Evolutionary conservation across 2,888 invertebrate species (phyloP), one percentile per base, ranked within the genome.

Genomic region (Mimumesa dahlbomi): DNA sequence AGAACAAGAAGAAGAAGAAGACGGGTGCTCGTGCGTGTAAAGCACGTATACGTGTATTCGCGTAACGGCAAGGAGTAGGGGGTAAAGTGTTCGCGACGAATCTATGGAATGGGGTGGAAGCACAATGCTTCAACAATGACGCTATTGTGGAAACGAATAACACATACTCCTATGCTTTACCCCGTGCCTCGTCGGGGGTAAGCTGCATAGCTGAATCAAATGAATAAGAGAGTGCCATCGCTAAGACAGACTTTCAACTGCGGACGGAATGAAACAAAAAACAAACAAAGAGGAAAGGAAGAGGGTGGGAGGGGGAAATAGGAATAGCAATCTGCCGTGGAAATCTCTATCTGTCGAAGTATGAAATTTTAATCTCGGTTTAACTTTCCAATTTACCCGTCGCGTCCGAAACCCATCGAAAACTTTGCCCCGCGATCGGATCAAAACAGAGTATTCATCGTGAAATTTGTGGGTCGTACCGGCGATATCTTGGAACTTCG

Each of bases 121-220:
- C 82, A 87, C 86, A 86, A 86, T 86, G 85, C 84, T 77, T 79
- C 82, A 81, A 81, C 85, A 86, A 87, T 87, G 85, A 86, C 82
- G 85, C 84, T 80, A 86, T 87, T 87, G 86, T 87, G 84, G 82
- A 85, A 81, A 85, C 84, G 85, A 85, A 86, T 86, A 86, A 85
- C 85, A 82, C 82, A 84, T 85, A 81, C 84, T 84, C 84, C 83
- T 82, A 84, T 79, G 83, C 81, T 76, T 82, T 81, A 76, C 80
- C 69, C 78, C 73, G 73, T 73, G 75, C 78, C 74, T 77, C 77
- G 79, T 65, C 78, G 76, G 73, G 79, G 69, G 78, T 79, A 79
- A 83, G 82, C 80, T 81, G 79, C 77, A 80, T 72, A 79, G 79
- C 80, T 82, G 82, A 83, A 83, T 84, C 84, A 82, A 85, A 84